phyloP scores from a whole-genome alignment of 2,113 vertebrate genomes.

The Circaetus cinerascens region DNA sequence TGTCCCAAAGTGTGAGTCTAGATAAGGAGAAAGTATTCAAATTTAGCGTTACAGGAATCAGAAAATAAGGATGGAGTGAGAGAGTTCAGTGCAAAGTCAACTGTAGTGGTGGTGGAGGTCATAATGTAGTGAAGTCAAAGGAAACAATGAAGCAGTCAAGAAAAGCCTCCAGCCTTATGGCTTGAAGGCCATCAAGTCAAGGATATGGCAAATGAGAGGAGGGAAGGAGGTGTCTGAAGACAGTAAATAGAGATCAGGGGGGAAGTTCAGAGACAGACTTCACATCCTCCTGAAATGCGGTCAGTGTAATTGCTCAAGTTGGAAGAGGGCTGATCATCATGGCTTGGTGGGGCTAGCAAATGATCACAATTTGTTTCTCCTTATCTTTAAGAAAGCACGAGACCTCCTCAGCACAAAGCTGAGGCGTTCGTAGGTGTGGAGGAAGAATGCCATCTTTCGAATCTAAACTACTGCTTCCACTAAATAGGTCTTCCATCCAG shows the following conservation, averaged over 20 bases:
- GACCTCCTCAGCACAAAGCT: neutral
- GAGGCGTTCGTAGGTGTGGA: neutral
- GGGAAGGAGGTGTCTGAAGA: neutral
- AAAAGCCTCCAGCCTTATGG: neutral
- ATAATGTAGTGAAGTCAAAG: neutral
- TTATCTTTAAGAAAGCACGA: neutral
- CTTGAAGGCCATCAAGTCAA: neutral
- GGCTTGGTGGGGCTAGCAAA: neutral
- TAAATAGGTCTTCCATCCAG: neutral
- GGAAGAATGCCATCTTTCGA: neutral
- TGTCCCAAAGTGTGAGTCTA: neutral
- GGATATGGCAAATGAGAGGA: neutral
- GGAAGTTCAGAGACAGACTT: neutral
- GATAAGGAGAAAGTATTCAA: neutral
- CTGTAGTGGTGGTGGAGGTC: neutral
- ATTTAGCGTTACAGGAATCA: neutral
- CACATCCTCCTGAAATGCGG: neutral
- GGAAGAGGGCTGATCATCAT: neutral
- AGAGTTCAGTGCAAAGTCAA: neutral
- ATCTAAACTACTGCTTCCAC: neutral
- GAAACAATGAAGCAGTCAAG: neutral
- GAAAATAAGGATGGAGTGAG: neutral
- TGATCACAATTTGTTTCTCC: neutral
- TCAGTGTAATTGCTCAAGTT: neutral
- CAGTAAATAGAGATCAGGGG: neutral